Evolutionary conservation across 2,888 invertebrate species (phyloP), one percentile per base, ranked within the genome.

Genomic region (Conomelus anceps): DNA sequence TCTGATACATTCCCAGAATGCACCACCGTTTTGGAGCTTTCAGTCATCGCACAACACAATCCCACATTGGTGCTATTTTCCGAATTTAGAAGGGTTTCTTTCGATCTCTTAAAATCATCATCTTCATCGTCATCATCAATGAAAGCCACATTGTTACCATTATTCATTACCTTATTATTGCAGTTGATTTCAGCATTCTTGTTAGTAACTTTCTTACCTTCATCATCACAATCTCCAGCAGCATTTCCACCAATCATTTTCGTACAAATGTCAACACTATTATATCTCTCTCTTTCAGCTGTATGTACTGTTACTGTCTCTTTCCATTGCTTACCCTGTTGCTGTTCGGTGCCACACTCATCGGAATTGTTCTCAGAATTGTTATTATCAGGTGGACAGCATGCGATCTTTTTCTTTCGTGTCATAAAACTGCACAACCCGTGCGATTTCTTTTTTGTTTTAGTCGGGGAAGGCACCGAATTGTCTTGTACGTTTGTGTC

Each of bases 41-140:
- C 94, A 1, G 94, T 94, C 92, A 94, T 93, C 1, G 94, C 94
- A 90, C 94, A 94, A 90, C 94, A 94, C 20, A 93, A 90, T 23
- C 91, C 90, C 20, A 92, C 91, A 90, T 92, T 92, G 23, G 92
- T 92, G 34, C 90, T 90, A 87, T 89, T 90, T 24, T 89, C 88
- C 0, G 88, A 86, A 41, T 89, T 89, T 0, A 84, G 85, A 11
- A 89, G 84, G 3, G 23, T 34, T 22, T 88, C 89, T 88, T 89
- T 86, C 23, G 88, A 87, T 24, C 86, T 29, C 86, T 85, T 88
- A 41, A 87, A 85, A 87, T 24, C 41, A 20, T 87, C 85, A 11
- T 23, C 84, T 26, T 90, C 90, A 23, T 89, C 63, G 22, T 63
- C 22, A 85, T 17, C 84, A 29, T 89, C 89, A 22, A 88, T 22